Percentiles rank a stretch among this genome's conserved stretches.
These are phyloP conservation scores for Oscheius sp. DNA, from an alignment of 1,140 invertebrate genomes.

Conservation along the genomic window DNA sequence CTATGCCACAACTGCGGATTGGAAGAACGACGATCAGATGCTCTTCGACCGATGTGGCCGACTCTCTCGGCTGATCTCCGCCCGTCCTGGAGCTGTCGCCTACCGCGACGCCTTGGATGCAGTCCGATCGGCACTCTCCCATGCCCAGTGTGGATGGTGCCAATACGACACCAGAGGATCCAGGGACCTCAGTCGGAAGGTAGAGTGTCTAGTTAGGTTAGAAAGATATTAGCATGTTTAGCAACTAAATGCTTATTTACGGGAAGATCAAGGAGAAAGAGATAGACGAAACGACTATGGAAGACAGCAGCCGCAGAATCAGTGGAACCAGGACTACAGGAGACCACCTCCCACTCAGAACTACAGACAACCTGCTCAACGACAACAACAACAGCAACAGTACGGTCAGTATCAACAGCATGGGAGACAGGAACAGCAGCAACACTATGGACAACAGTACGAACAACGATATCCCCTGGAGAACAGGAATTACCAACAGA, in stretches of 20 bases:
- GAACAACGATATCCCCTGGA: background rate
- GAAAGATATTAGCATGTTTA: background rate
- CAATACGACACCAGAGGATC: background rate
- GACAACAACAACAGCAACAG: background rate
- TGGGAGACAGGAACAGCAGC: conserved; percentile 3
- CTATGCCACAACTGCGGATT: background rate
- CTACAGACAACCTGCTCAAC: background rate
- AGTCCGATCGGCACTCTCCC: background rate
- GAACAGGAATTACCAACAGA: background rate
- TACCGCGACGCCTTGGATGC: background rate
- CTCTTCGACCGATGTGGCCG: background rate
- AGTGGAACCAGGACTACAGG: background rate
- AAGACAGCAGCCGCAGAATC: background rate
- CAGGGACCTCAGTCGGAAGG: background rate
- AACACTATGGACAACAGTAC: background rate
- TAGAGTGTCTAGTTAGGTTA: background rate
- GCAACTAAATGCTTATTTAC: background rate
- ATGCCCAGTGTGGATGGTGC: conserved; percentile 5
- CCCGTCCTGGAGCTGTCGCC: background rate
- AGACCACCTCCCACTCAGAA: too few relatives aligned
- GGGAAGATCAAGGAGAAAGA: background rate
- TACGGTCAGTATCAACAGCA: background rate
- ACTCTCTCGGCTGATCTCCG: background rate
- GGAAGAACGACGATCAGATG: background rate
- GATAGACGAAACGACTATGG: background rate